Base-by-base conservation (phyloP, 2,113 vertebrate species). In the Nyctibius bracteatus region DNA sequence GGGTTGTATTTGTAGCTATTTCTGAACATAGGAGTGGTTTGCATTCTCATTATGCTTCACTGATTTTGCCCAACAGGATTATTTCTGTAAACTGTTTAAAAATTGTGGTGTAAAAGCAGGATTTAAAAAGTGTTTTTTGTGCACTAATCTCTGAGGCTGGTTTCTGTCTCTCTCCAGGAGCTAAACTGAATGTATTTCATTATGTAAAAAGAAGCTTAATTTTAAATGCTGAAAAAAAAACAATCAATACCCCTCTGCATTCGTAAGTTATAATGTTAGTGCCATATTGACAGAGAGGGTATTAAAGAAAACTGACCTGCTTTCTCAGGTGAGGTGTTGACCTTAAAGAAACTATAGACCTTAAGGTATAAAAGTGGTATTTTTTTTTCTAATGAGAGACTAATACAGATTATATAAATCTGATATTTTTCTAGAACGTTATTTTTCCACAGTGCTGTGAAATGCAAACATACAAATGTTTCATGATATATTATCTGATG, bases 161-260 rank as follows among this genome's bases (percentile, higher is more conserved):
- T 49, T 92, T 85, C 46, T 58, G 24, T 54, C 41, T 81, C n/a
- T 72, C 47, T 94, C 51, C 8, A 57, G 79, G 46, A 92, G 9
- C 33, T 86, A 94, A 95, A 86, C 25, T 78, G 31, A 75, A 67
- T 78, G 15, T 77, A 86, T 93, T 88, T 95, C 10, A 51, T 78
- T 74, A 86, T 73, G 37, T 72, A 72, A 95, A 91, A 90, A 88
- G 79, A 75, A 95, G 63, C 82, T 90, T 92, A 78, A 88, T 80
- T 95, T 88, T 84, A 94, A 93, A 81, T 43, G 23, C 41, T 72
- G 70, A 90, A 81, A 79, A 46, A 95, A 94, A 67, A 94, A 67
- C 20, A 83, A 61, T 58, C 28, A 61, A 33, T 24, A 41, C 46
- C 4, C 51, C 35, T 83, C 51, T 8, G 37, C 9, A 6, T 88